phyloP scores from a whole-genome alignment of 2,888 invertebrate species.

The Acronicta alni region DNA sequence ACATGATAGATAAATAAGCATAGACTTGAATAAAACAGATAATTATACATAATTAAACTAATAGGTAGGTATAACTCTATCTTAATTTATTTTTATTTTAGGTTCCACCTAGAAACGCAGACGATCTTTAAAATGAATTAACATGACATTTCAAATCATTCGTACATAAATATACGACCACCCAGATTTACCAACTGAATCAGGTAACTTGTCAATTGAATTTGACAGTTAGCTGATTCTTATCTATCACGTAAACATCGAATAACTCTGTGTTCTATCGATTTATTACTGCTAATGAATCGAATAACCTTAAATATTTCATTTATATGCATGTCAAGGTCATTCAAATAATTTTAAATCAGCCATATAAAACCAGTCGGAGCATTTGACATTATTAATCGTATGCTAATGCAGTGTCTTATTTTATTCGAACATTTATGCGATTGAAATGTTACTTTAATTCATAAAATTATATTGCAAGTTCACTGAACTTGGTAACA shows the following conservation, averaged over 20 bases:
- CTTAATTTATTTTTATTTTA: too few relatives aligned
- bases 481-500: slow-evolving; percentile 22
- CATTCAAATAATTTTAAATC: slow-evolving; percentile 45
- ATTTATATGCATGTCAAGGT: slow-evolving; percentile 54
- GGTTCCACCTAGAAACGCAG: too few relatives aligned
- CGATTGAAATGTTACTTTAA: slow-evolving; percentile 42
- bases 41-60: too few relatives aligned
- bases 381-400: slow-evolving; percentile 29
- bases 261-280: slow-evolving; percentile 29
- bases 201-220: too few relatives aligned
- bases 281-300: slow-evolving; percentile 33
- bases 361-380: slow-evolving; percentile 26
- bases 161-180: slow-evolving; percentile 27
- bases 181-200: slow-evolving; percentile 25
- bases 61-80: too few relatives aligned
- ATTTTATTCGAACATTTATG: slow-evolving; percentile 18
- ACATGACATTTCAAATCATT: background rate
- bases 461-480: slow-evolving; percentile 16
- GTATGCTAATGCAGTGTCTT: slow-evolving; percentile 43
- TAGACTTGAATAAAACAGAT: too few relatives aligned
- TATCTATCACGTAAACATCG: slow-evolving; percentile 20
- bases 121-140: too few relatives aligned
- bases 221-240: slow-evolving; percentile 12
- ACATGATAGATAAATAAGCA: too few relatives aligned
- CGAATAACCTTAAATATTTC: slow-evolving; percentile 38